phyloP scores from a whole-genome alignment of 2,888 invertebrate species.

The Alitta virens region DNA sequence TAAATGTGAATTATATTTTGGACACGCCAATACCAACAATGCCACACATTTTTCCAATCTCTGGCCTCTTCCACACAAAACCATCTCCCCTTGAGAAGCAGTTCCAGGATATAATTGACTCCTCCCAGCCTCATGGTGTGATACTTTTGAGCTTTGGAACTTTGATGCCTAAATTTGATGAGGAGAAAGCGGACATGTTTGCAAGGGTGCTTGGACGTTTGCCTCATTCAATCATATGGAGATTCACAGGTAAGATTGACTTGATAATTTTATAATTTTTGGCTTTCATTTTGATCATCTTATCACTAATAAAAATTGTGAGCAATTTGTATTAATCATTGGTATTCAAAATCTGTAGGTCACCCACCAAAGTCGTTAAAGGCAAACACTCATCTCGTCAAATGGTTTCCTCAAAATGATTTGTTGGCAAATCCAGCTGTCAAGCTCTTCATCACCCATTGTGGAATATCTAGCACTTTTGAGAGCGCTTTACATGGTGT shows the following conservation, averaged over 20 bases:
- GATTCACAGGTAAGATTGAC: constrained; percentile 1
- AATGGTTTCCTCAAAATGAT: constrained; percentile 15
- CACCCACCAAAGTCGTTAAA: neutral
- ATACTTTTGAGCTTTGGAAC: constrained; percentile 13
- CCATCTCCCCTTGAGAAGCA: neutral
- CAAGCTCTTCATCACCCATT: constrained; percentile 15
- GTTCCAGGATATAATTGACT: neutral
- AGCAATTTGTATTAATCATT: no score
- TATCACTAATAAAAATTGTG: no score
- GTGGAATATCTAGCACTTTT: constrained; percentile 14
- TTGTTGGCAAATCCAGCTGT: constrained; percentile 4
- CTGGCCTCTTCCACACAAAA: constrained; percentile 8
- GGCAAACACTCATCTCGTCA: constrained; percentile 6
- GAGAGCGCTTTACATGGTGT: constrained; percentile 7
- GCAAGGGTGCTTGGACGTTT: constrained; percentile 6
- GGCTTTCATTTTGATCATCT: no score
- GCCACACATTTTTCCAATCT: constrained; percentile 10
- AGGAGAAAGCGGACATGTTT: constrained; percentile 3
- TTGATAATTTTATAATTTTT: no score
- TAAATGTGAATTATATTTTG: constrained; percentile 8
- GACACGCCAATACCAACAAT: constrained; percentile 9
- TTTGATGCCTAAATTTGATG: constrained; percentile 2
- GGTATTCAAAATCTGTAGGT: no score
- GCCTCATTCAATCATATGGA: constrained; percentile 8
- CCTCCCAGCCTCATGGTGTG: constrained; percentile 11